Evolutionary conservation across 2,113 vertebrate species (phyloP).

Genomic region (Corynorhinus townsendii): DNA sequence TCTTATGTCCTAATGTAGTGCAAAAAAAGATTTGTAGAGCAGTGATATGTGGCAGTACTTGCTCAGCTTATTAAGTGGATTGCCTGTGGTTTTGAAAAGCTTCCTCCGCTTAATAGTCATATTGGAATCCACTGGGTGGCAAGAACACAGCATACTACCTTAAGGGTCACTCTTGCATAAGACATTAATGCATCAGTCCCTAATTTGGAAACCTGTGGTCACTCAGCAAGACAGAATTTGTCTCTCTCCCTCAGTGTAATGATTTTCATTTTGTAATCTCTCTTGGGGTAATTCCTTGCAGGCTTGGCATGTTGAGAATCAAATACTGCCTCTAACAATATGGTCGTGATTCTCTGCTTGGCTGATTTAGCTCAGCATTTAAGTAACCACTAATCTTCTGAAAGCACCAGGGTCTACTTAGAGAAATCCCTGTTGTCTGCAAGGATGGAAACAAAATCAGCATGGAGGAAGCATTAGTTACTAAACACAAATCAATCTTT

Average conservation of each 20-base stretch:
- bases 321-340: conserved; percentile 50
- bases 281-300: conserved; percentile 56
- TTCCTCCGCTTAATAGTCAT: conserved; percentile 67
- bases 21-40: neutral
- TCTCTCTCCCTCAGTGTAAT: neutral
- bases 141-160: conserved; percentile 49
- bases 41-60: conserved; percentile 50
- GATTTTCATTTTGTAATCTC: conserved; percentile 49
- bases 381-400: conserved; percentile 76
- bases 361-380: conserved; percentile 75
- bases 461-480: conserved; percentile 68
- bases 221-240: conserved; percentile 7
- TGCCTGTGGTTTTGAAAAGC: conserved; percentile 75
- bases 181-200: conserved; percentile 69
- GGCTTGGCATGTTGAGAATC: conserved; percentile 42
- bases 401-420: conserved; percentile 76
- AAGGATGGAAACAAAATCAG: conserved; percentile 70
- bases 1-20: conserved; percentile 42
- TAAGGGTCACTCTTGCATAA: conserved; percentile 68
- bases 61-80: conserved; percentile 63
- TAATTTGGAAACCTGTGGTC: conserved; percentile 59
- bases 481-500: conserved; percentile 65
- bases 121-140: conserved; percentile 61
- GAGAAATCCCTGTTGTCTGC: conserved; percentile 74
- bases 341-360: conserved; percentile 66